Evolutionary conservation across 2,888 invertebrate species (phyloP).

Genomic region (Coenonympha glycerion): DNA sequence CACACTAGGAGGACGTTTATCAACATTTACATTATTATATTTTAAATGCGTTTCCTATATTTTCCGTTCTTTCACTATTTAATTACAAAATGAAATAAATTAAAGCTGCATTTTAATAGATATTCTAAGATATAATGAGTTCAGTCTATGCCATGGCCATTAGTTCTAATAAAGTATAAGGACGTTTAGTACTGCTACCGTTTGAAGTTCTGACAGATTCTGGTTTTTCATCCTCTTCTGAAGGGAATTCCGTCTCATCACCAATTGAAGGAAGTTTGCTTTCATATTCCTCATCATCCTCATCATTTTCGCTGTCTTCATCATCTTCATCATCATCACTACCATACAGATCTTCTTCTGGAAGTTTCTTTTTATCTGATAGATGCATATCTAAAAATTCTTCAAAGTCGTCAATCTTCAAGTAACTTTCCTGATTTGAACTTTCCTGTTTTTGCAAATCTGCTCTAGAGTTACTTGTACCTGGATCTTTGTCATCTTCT

Average conservation of each 20-base stretch:
- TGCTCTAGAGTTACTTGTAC: slow-evolving; percentile 28
- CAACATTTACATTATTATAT: slow-evolving; percentile 12
- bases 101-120: slow-evolving; percentile 22
- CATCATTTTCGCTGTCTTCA: slow-evolving; percentile 28
- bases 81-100: slow-evolving; percentile 21
- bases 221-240: slow-evolving; percentile 34
- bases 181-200: slow-evolving; percentile 38
- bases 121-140: slow-evolving; percentile 18
- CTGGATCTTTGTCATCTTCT: slow-evolving; percentile 30
- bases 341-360: slow-evolving; percentile 34
- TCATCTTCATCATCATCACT: slow-evolving; percentile 37
- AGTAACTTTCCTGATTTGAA: slow-evolving; percentile 43
- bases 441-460: slow-evolving; percentile 44
- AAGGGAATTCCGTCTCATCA: slow-evolving; percentile 35
- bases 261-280: slow-evolving; percentile 31
- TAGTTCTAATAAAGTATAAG: slow-evolving; percentile 59
- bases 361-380: slow-evolving; percentile 37
- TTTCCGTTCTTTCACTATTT: slow-evolving; percentile 16
- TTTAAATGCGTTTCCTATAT: slow-evolving; percentile 31
- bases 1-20: neutral
- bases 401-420: slow-evolving; percentile 51
- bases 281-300: slow-evolving; percentile 33
- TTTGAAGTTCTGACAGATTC: slow-evolving; percentile 32
- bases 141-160: slow-evolving; percentile 70
- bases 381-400: slow-evolving; percentile 49